A percentile compares a stretch with the other conserved stretches of the same genome.
phyloP scores from a whole-genome alignment of 1,140 invertebrate genomes.

The Macrobrachium nipponense region DNA sequence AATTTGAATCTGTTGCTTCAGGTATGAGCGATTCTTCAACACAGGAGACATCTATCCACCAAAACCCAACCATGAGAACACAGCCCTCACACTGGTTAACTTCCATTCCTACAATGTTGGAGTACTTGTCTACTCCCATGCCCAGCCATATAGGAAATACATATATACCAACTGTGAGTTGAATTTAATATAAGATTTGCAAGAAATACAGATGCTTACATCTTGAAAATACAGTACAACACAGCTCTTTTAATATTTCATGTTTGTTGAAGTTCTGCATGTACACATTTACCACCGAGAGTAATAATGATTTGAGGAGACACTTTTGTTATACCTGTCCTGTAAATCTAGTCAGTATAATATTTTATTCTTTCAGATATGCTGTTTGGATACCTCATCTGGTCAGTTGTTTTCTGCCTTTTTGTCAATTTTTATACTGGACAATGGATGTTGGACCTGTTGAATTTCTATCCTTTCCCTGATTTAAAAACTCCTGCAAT shows the following conservation, averaged over 20 bases:
- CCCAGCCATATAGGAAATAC: constrained; percentile 64
- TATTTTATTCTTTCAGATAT: constrained; percentile 18
- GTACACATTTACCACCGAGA: neutral
- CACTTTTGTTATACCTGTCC: neutral
- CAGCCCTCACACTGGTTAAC: constrained; percentile 64
- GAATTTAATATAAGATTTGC: neutral
- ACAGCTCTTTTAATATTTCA: no score
- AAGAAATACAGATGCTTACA: neutral
- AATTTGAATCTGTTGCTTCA: constrained; percentile 61
- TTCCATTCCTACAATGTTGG: constrained; percentile 65
- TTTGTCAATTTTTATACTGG: constrained; percentile 52
- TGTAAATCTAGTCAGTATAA: neutral
- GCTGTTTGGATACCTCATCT: constrained; percentile 20
- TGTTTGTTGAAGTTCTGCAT: no score
- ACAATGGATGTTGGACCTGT: constrained; percentile 34
- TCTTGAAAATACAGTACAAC: no score
- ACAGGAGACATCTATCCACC: constrained; percentile 48
- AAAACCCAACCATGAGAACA: constrained; percentile 61
- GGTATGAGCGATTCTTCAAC: constrained; percentile 40
- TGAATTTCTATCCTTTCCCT: constrained; percentile 58
- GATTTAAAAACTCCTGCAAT: constrained; percentile 31
- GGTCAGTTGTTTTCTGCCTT: constrained; percentile 12
- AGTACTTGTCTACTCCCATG: constrained; percentile 66
- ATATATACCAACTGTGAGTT: constrained; percentile 63
- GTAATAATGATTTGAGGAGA: neutral